Conservation (phyloP, 2,888 invertebrate genomes). For the Meghimatium bilineatum region DNA sequence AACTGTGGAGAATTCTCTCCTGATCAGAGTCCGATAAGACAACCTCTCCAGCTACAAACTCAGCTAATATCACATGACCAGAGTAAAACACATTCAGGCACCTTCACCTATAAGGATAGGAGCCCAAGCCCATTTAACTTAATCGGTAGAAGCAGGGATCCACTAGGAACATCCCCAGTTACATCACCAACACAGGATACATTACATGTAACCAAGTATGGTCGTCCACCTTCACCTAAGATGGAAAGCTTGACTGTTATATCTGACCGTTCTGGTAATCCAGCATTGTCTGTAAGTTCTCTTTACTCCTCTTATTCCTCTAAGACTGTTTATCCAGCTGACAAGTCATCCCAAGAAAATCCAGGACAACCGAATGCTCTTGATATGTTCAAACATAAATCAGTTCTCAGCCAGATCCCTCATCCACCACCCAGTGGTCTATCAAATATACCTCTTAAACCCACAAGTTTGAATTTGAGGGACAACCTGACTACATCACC, state of each 20-base stretch:
- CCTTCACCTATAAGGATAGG: neutral
- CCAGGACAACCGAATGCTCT: neutral
- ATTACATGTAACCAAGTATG: conserved; percentile 34
- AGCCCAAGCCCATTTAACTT: conserved; percentile 13
- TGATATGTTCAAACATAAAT: conserved; percentile 1
- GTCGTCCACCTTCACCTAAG: conserved; percentile 33
- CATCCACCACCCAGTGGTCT: neutral
- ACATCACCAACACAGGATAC: neutral
- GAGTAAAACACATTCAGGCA: neutral
- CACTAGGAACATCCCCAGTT: neutral
- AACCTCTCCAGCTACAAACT: neutral
- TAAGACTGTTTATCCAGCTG: conserved; percentile 10
- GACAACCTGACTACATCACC: conserved; percentile 10
- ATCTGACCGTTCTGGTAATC: conserved; percentile 1
- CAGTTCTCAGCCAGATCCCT: conserved; percentile 1
- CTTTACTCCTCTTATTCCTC: conserved; percentile 5
- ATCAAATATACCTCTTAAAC: conserved; percentile 23
- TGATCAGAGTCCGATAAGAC: conserved; percentile 30
- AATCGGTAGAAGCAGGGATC: neutral
- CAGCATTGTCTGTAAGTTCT: conserved; percentile 3
- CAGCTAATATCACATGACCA: conserved; percentile 19
- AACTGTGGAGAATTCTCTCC: conserved; percentile 32
- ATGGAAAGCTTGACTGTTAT: conserved; percentile 16
- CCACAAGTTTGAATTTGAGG: conserved; percentile 32
- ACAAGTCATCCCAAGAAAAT: conserved; percentile 15